A percentile compares a stretch with the other conserved stretches of the same genome.
Evolutionary conservation across 2,797 vertebrate species (phyloP).

Genomic region (Salmo trutta): DNA sequence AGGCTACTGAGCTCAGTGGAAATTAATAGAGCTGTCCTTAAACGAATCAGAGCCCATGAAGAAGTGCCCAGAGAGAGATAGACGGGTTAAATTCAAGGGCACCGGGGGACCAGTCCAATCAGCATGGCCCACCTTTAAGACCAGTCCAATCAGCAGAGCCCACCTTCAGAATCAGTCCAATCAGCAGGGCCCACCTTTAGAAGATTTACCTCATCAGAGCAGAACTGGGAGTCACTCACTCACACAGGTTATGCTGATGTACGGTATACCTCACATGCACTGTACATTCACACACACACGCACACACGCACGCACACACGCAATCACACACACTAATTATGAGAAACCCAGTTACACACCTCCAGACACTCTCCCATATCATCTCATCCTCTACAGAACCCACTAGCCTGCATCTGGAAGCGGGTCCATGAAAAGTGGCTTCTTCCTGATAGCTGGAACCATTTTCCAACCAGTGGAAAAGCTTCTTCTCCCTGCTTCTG

Average conservation of each 20-base stretch:
- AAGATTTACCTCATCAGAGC: slow-evolving; percentile 46
- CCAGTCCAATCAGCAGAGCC: slow-evolving; percentile 27
- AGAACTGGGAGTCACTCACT: slow-evolving; percentile 8
- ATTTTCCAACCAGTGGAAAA: slow-evolving; percentile 73
- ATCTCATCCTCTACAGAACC: slow-evolving; percentile 55
- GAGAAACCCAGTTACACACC: slow-evolving; percentile 34
- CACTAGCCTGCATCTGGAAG: slow-evolving; percentile 76
- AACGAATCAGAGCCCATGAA: slow-evolving; percentile 15
- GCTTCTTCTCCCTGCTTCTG: slow-evolving; percentile 73
- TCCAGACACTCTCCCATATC: slow-evolving; percentile 25
- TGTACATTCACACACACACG: slow-evolving; percentile 13
- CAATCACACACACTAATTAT: slow-evolving; percentile 15
- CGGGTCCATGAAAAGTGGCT: slow-evolving; percentile 77
- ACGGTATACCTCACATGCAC: slow-evolving; percentile 33
- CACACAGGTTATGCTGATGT: slow-evolving; percentile 36
- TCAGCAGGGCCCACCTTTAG: slow-evolving; percentile 28
- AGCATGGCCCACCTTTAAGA: neutral
- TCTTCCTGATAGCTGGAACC: slow-evolving; percentile 80
- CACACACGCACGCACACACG: slow-evolving; percentile 5
- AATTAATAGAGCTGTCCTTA: neutral
- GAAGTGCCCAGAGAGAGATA: slow-evolving; percentile 2
- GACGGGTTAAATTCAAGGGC: slow-evolving; percentile 20
- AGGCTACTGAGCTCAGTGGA: neutral
- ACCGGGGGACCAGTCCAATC: neutral
- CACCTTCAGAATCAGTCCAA: slow-evolving; percentile 30